A percentile compares a stretch with the other conserved stretches of the same genome.
phyloP scores from a whole-genome alignment of 2,888 invertebrate genomes.

The Rhagonycha lutea region DNA sequence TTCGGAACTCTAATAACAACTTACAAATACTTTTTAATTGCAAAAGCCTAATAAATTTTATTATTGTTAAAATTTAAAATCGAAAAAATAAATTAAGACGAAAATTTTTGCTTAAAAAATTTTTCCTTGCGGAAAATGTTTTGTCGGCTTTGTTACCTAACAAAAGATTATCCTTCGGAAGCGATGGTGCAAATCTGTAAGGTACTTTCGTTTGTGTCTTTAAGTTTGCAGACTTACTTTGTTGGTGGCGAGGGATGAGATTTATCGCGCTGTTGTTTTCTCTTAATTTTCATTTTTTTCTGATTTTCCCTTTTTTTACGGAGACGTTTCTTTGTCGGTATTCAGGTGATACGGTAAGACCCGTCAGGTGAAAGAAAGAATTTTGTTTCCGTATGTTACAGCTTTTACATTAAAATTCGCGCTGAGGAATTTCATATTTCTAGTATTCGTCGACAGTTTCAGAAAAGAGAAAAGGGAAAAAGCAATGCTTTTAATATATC shows the following conservation, averaged over 20 bases:
- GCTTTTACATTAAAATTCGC: background rate
- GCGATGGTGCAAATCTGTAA: background rate
- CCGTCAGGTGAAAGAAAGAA: background rate
- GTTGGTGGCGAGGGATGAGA: conserved; percentile 35
- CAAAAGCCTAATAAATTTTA: background rate
- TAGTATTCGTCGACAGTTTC: background rate
- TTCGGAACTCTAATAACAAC: background rate
- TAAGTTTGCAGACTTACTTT: conserved; percentile 33
- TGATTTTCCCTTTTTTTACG: background rate
- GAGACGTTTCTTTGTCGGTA: background rate
- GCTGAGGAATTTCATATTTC: background rate
- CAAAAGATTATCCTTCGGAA: background rate
- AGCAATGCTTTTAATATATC: conserved; percentile 13
- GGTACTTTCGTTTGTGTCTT: conserved; percentile 19
- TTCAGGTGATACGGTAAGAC: background rate
- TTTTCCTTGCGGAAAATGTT: background rate
- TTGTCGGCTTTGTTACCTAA: background rate
- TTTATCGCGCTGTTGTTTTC: conserved; percentile 44
- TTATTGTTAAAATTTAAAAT: background rate
- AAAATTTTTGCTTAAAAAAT: background rate
- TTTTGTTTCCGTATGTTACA: background rate
- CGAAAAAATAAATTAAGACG: background rate
- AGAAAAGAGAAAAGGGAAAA: background rate
- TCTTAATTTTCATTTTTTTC: conserved; percentile 35
- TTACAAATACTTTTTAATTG: background rate